Evolutionary conservation across 2,888 invertebrate genomes (phyloP).

Genomic region (Hydriomena furcata): DNA sequence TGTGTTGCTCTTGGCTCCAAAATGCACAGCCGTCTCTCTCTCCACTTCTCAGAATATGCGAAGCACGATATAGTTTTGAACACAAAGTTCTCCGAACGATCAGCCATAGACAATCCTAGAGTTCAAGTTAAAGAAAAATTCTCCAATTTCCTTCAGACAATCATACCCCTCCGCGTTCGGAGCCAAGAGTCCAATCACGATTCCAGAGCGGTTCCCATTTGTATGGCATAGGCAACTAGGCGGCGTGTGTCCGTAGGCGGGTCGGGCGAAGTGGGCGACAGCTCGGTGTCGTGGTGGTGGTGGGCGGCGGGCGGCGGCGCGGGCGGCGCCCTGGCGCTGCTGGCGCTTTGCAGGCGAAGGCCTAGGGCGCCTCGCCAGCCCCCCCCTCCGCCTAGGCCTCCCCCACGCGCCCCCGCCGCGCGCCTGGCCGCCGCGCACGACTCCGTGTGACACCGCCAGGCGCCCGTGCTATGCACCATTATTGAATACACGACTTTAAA

Average conservation of each 20-base stretch:
- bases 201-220: slow-evolving; percentile 22
- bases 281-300: slow-evolving; percentile 39
- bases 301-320: slow-evolving; percentile 42
- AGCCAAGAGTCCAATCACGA: slow-evolving; percentile 22
- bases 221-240: slow-evolving; percentile 39
- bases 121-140: not conserved
- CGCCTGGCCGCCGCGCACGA: slow-evolving; percentile 59
- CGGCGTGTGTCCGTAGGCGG: slow-evolving; percentile 53
- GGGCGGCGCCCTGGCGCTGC: slow-evolving; percentile 53
- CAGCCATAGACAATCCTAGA: not conserved
- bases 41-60: not conserved
- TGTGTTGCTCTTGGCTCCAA: slow-evolving; percentile 26
- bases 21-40: not conserved
- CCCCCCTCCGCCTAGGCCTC: slow-evolving; percentile 67
- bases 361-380: slow-evolving; percentile 53
- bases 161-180: slow-evolving; percentile 7
- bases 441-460: slow-evolving; percentile 74
- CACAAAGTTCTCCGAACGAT: too few species aligned
- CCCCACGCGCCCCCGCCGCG: slow-evolving; percentile 71
- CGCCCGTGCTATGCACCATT: too few species aligned
- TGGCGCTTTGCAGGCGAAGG: slow-evolving; percentile 47
- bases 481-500: slow-evolving; percentile 71
- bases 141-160: slow-evolving; percentile 2
- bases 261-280: slow-evolving; percentile 34
- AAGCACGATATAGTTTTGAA: not conserved